A percentile compares a stretch with the other conserved stretches of the same genome.
These are phyloP conservation scores for Entomobrya multifasciata DNA, from an alignment of 2,888 invertebrate species.

Conservation along the genomic window DNA sequence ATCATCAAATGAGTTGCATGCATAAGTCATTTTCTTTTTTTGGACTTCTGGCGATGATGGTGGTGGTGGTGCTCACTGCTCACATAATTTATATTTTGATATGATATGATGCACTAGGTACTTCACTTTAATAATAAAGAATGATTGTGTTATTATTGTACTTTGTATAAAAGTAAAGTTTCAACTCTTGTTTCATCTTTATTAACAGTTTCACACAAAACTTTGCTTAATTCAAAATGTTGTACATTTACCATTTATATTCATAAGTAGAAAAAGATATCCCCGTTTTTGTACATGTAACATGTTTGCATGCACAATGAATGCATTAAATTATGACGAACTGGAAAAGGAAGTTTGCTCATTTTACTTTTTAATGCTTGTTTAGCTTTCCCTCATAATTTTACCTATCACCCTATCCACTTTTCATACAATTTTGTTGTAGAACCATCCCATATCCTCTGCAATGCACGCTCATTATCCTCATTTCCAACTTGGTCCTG, in stretches of 20 bases:
- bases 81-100: not conserved
- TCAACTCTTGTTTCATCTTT: conserved; percentile 14
- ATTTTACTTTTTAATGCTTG: conserved; percentile 61
- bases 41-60: not conserved
- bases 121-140: conserved; percentile 12
- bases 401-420: not conserved
- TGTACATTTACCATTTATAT: not conserved
- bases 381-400: conserved; percentile 57
- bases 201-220: conserved; percentile 38
- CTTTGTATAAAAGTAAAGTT: conserved; percentile 40
- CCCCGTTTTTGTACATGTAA: not conserved
- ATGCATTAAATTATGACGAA: conserved; percentile 51
- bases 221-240: conserved; percentile 54
- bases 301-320: conserved; percentile 27
- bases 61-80: not conserved
- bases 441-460: not conserved
- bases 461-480: conserved; percentile 55
- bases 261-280: not conserved
- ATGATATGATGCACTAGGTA: conserved; percentile 31
- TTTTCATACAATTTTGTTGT: not conserved
- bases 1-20: not conserved
- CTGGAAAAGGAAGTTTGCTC: conserved; percentile 57
- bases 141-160: conserved; percentile 24
- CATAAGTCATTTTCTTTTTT: conserved; percentile 13
- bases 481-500: conserved; percentile 59